Evolutionary conservation across 2,113 vertebrate genomes (phyloP).

Genomic region (Tonatia bakeri): DNA sequence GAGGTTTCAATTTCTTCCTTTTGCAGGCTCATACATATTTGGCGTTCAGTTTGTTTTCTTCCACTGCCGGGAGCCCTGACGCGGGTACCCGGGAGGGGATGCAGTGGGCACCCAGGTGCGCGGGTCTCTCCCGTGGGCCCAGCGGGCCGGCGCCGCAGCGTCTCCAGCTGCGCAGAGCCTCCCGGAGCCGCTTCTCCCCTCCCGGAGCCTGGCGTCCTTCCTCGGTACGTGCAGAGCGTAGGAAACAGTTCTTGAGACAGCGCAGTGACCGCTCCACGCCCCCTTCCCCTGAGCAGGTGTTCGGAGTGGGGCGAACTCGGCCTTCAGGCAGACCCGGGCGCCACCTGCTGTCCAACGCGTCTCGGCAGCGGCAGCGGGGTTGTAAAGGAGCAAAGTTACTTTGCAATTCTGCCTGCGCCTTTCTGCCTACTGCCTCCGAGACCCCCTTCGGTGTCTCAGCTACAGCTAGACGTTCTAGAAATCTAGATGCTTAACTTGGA

Average conservation of each 20-base stretch:
- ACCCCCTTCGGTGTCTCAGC: not conserved
- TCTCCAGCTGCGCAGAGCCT: not conserved
- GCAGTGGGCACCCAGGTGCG: not conserved
- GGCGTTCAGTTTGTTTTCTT: not conserved
- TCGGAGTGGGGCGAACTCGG: rapidly evolving
- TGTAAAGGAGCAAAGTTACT: not conserved
- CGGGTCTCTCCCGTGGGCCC: not conserved
- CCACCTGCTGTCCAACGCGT: constrained; percentile 50
- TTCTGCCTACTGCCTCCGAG: not conserved
- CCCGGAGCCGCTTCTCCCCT: not conserved
- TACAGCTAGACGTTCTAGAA: not conserved
- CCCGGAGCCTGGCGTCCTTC: not conserved
- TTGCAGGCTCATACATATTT: not conserved
- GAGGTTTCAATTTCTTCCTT: not conserved
- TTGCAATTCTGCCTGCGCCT: not conserved
- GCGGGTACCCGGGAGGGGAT: not conserved
- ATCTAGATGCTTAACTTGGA: not conserved
- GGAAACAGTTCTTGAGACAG: not conserved
- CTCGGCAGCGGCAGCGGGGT: not conserved
- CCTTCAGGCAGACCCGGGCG: not conserved
- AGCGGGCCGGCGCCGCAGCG: rapidly evolving
- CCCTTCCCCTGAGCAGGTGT: not conserved
- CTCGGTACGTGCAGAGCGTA: not conserved
- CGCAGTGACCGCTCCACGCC: not conserved
- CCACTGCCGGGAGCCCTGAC: not conserved